Evolutionary conservation across 2,797 vertebrate genomes (phyloP).

Genomic region (Pterois miles): DNA sequence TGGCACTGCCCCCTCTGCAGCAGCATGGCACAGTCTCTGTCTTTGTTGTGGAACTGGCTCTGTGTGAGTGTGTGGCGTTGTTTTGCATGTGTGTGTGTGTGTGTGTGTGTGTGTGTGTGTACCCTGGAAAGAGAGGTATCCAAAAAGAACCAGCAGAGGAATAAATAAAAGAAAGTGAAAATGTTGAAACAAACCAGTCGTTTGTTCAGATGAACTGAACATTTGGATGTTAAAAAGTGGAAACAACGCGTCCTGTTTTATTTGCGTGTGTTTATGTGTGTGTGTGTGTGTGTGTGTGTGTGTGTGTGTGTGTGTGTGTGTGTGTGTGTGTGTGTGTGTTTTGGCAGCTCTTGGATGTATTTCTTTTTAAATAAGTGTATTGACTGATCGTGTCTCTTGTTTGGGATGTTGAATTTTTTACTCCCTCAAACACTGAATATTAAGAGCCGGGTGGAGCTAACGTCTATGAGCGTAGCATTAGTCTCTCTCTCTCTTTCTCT

Average conservation of each 20-base stretch:
- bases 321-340: background rate
- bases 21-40: slow-evolving; percentile 75
- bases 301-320: background rate
- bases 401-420: background rate
- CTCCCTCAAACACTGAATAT: background rate
- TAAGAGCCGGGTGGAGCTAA: slow-evolving; percentile 6
- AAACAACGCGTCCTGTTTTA: slow-evolving; percentile 22
- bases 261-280: background rate
- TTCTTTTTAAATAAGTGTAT: background rate
- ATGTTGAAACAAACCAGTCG: slow-evolving; percentile 49
- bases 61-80: slow-evolving; percentile 16
- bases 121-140: slow-evolving; percentile 37
- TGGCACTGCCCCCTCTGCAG: slow-evolving; percentile 79
- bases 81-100: slow-evolving; percentile 18
- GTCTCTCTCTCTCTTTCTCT: background rate
- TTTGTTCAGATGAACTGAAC: slow-evolving; percentile 44
- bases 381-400: slow-evolving; percentile 16
- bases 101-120: background rate
- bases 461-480: background rate
- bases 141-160: slow-evolving; percentile 45
- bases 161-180: slow-evolving; percentile 33
- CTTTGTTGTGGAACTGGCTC: slow-evolving; percentile 77
- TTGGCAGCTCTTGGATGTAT: background rate
- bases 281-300: slow-evolving; percentile 3
- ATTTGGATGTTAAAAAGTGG: slow-evolving; percentile 41